Conservation (phyloP, 2,888 invertebrate species). For the Leptinotarsa peninsularis region DNA sequence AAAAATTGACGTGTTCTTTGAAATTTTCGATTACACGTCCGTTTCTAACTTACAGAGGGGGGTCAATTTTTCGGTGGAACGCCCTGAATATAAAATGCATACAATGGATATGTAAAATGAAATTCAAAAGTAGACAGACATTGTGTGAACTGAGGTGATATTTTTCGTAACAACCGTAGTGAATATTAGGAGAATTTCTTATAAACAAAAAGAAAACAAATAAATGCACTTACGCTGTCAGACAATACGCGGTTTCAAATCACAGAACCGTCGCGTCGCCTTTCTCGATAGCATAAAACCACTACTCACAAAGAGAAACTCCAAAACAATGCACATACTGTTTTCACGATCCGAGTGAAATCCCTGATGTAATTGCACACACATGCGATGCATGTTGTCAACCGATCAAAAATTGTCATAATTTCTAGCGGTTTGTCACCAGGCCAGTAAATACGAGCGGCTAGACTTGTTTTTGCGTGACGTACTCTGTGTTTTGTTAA, state of each 20-base stretch:
- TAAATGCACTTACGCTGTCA: no score
- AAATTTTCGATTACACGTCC: no score
- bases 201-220: no score
- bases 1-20: no score
- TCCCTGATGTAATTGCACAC: not conserved
- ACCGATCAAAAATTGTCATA: slow-evolving; percentile 12
- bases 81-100: no score
- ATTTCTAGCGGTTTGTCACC: slow-evolving; percentile 7
- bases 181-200: no score
- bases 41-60: no score
- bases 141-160: no score
- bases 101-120: no score
- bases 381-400: slow-evolving; percentile 10
- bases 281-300: not conserved
- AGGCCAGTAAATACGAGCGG: slow-evolving; percentile 3
- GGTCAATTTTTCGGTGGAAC: no score
- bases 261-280: not conserved
- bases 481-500: slow-evolving; percentile 5
- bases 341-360: slow-evolving; percentile 9
- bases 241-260: not conserved
- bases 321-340: not conserved
- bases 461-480: slow-evolving; percentile 19
- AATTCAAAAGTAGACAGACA: no score
- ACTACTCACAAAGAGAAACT: not conserved
- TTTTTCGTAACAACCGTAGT: no score